These are phyloP conservation scores for Acropora yongei DNA, from an alignment of 64 coral and sea anemone genomes.

Conservation along the genomic window DNA sequence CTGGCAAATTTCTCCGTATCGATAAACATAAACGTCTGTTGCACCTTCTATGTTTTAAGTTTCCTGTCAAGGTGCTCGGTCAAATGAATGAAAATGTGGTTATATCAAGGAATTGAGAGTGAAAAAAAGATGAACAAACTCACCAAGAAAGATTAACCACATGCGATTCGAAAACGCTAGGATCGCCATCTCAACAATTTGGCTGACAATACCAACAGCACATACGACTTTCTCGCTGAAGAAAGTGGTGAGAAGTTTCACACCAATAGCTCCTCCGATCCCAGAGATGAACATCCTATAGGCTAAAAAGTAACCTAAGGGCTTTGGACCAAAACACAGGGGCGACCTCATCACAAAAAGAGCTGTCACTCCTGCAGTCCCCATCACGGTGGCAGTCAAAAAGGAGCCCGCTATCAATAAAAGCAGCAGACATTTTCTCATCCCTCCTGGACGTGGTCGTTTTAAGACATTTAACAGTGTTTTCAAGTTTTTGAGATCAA, in stretches of 20 bases:
- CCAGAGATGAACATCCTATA: conserved; percentile 55
- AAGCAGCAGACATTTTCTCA: conserved; percentile 52
- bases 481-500: conserved; percentile 31
- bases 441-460: not conserved
- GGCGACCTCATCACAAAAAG: conserved; percentile 86
- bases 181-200: conserved; percentile 12
- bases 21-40: too few species aligned
- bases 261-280: conserved; percentile 69
- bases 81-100: too few species aligned
- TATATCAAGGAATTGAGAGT: not conserved
- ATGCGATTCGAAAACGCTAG: conserved; percentile 50
- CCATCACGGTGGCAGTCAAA: not conserved
- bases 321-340: conserved; percentile 79
- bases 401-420: conserved; percentile 34
- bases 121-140: not conserved
- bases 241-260: conserved; percentile 53
- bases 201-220: conserved; percentile 46
- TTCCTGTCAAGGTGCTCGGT: too few species aligned
- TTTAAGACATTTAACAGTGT: conserved; percentile 30
- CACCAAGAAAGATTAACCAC: conserved; percentile 60
- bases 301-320: conserved; percentile 75
- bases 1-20: not conserved
- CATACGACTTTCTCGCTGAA: conserved; percentile 42
- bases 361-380: conserved; percentile 21
- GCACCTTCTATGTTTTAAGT: not conserved